Conservation (phyloP, 2,113 vertebrate genomes). For the Callorhinus ursinus region DNA sequence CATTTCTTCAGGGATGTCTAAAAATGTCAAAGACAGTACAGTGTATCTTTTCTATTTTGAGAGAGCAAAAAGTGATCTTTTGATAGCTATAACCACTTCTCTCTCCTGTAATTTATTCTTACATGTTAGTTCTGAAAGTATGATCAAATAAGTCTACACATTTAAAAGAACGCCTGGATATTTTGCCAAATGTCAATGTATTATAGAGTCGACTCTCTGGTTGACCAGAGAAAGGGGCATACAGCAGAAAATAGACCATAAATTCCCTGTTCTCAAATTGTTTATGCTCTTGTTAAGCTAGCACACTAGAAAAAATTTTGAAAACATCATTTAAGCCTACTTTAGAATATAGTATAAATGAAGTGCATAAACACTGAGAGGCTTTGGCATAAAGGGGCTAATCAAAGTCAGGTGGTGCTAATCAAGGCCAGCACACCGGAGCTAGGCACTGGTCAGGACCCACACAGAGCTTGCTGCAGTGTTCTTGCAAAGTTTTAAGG, state of each 20-base stretch:
- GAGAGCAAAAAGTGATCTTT: neutral
- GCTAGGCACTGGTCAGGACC: neutral
- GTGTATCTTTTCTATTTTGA: neutral
- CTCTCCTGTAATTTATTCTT: neutral
- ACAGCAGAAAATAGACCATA: neutral
- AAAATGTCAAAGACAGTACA: neutral
- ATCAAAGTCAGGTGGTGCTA: neutral
- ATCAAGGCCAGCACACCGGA: neutral
- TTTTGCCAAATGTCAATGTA: conserved; percentile 56
- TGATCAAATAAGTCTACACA: neutral
- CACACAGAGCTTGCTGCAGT: conserved; percentile 5
- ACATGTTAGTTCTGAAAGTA: neutral
- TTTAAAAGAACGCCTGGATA: conserved; percentile 78
- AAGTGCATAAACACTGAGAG: neutral
- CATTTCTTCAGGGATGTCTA: neutral
- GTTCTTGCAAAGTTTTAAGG: conserved; percentile 69
- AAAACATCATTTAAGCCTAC: neutral
- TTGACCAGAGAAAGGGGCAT: neutral
- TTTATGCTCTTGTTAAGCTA: neutral
- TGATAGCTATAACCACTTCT: neutral
- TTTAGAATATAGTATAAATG: neutral
- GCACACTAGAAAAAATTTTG: neutral
- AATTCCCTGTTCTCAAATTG: neutral
- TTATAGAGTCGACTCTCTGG: neutral
- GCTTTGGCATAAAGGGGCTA: neutral